Evolutionary conservation across 1,140 invertebrate species (phyloP).

Genomic region (Eciton burchellii): DNA sequence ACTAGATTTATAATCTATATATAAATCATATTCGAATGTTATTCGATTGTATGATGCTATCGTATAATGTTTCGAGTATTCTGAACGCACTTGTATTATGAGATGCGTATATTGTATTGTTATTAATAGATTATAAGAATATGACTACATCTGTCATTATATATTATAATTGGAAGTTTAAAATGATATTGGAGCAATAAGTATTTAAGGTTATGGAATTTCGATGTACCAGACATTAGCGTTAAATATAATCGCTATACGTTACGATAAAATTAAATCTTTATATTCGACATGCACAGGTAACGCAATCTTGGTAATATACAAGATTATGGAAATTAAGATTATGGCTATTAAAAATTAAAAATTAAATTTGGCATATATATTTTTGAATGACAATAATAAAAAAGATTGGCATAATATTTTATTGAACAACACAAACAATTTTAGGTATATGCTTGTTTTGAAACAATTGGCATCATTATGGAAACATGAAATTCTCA

Average conservation of each 20-base stretch:
- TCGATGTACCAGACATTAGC: neutral
- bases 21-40: too few relatives aligned
- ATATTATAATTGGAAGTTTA: neutral
- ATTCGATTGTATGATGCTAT: too few relatives aligned
- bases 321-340: neutral
- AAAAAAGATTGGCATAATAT: neutral
- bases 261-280: neutral
- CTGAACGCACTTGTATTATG: neutral
- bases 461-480: constrained; percentile 63
- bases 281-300: constrained; percentile 29
- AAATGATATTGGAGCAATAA: neutral
- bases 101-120: neutral
- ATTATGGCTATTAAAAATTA: neutral
- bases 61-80: neutral
- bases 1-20: too few relatives aligned
- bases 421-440: neutral
- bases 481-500: constrained; percentile 48
- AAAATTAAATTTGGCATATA: neutral
- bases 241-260: neutral
- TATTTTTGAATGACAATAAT: neutral
- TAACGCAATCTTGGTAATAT: neutral
- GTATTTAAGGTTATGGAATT: neutral
- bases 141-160: neutral
- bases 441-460: constrained; percentile 63
- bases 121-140: neutral